phyloP scores from a whole-genome alignment of 35 echinoderm and acorn worm genomes.

The Amphiura filiformis region DNA sequence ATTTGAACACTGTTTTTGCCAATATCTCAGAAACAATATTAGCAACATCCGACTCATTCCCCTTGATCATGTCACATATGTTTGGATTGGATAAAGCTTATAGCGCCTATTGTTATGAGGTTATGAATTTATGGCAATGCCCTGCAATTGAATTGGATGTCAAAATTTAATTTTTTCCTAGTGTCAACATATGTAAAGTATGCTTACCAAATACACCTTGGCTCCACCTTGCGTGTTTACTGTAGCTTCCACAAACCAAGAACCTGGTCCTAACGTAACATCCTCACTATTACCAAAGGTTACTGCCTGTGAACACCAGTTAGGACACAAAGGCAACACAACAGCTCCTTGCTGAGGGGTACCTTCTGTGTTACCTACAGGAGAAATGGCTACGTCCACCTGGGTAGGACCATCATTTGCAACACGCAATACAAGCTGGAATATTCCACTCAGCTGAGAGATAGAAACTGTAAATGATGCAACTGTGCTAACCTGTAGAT shows the following conservation, averaged over 20 bases:
- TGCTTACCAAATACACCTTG: conserved; percentile 67
- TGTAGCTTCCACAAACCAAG: conserved; percentile 44
- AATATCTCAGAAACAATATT: too few relatives aligned
- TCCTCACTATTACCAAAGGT: conserved; percentile 1
- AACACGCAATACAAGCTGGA: conserved; percentile 59
- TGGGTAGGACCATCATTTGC: conserved; percentile 48
- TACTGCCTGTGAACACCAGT: conserved; percentile 62
- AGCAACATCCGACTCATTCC: too few relatives aligned
- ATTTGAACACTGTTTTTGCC: too few relatives aligned
- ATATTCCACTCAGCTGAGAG: conserved; percentile 55
- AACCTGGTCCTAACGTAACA: conserved; percentile 47
- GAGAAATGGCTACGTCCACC: conserved; percentile 66
- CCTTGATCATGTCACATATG: too few relatives aligned
- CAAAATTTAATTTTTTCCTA: too few relatives aligned
- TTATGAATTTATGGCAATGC: too few relatives aligned
- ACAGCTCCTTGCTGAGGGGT: conserved; percentile 19
- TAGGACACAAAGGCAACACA: conserved; percentile 40
- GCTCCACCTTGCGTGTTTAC: conserved; percentile 78
- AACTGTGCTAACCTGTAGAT: conserved; percentile 60
- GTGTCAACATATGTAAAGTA: too few relatives aligned
- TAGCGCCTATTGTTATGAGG: too few relatives aligned
- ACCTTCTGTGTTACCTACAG: conserved; percentile 18
- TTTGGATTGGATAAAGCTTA: too few relatives aligned
- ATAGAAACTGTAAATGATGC: conserved; percentile 49
- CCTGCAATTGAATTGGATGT: too few relatives aligned